These are phyloP conservation scores for Dicaeum eximium DNA, from an alignment of 2,113 vertebrate species.

Conservation along the genomic window DNA sequence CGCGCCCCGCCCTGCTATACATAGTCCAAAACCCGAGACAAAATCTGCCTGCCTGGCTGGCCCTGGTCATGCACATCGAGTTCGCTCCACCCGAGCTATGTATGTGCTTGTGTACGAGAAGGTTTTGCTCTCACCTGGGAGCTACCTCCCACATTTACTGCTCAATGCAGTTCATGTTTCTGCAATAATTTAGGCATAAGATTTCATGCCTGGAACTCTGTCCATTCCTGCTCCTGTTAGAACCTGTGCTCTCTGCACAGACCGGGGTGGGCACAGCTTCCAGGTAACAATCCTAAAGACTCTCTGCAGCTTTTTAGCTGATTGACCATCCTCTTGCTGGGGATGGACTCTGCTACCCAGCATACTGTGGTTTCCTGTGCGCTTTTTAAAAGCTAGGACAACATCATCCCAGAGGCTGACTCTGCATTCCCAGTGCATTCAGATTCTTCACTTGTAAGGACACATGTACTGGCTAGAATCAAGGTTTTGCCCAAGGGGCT, in stretches of 20 bases:
- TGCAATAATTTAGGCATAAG: background rate
- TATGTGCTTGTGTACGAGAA: fast-evolving
- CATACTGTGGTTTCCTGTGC: background rate
- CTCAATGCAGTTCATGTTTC: background rate
- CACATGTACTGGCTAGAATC: background rate
- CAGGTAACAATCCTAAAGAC: background rate
- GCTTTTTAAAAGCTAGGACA: background rate
- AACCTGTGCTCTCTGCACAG: background rate
- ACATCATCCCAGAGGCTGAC: background rate
- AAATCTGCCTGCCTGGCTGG: fast-evolving
- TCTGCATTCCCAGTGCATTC: background rate
- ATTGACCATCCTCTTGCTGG: background rate
- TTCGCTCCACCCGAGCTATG: fast-evolving
- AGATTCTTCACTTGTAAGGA: constrained; percentile 30
- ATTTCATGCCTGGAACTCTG: background rate
- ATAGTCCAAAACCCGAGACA: fast-evolving
- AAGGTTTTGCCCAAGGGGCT: background rate
- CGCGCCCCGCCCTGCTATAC: fast-evolving
- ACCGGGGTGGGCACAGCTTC: background rate
- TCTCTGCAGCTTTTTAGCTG: background rate
- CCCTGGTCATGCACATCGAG: fast-evolving
- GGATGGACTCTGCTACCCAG: background rate
- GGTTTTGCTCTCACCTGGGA: background rate
- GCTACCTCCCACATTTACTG: background rate
- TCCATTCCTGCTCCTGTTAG: background rate